Conservation (phyloP, 2,888 invertebrate species). For the Bursaphelenchus okinawaensis region DNA sequence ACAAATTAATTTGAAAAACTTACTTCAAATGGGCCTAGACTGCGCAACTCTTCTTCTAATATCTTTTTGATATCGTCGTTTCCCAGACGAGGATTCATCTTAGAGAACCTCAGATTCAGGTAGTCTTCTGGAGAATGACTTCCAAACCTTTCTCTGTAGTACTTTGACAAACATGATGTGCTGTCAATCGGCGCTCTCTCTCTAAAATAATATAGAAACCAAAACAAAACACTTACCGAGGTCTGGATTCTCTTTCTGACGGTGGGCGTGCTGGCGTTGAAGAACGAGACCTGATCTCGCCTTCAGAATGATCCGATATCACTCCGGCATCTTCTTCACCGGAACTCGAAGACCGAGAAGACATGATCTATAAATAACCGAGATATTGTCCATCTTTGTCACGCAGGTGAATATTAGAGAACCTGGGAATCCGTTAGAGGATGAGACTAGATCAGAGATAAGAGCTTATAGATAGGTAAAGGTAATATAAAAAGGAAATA, state of each 20-base stretch:
- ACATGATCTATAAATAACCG: background rate
- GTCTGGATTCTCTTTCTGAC: background rate
- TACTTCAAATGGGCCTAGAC: constrained; percentile 53
- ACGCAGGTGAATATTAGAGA: too few species aligned
- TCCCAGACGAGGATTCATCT: constrained; percentile 40
- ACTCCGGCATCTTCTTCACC: background rate
- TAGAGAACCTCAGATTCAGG: constrained; percentile 52
- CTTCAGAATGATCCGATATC: background rate
- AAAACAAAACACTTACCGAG: too few species aligned
- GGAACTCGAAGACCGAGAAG: background rate
- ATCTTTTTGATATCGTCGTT: constrained; percentile 47
- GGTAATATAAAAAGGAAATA: background rate
- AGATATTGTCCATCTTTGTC: background rate
- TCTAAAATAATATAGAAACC: background rate
- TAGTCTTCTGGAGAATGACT: constrained; percentile 57
- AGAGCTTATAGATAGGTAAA: background rate
- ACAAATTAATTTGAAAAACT: background rate
- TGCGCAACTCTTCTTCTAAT: constrained; percentile 44
- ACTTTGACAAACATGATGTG: constrained; percentile 25
- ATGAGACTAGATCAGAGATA: background rate
- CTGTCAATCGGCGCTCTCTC: background rate
- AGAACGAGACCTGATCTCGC: background rate
- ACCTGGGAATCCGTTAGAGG: too few species aligned
- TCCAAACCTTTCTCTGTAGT: constrained; percentile 51
- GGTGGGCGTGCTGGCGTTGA: background rate